Evolutionary conservation across 2,888 invertebrate genomes (phyloP).

Genomic region (Limenitis camilla): DNA sequence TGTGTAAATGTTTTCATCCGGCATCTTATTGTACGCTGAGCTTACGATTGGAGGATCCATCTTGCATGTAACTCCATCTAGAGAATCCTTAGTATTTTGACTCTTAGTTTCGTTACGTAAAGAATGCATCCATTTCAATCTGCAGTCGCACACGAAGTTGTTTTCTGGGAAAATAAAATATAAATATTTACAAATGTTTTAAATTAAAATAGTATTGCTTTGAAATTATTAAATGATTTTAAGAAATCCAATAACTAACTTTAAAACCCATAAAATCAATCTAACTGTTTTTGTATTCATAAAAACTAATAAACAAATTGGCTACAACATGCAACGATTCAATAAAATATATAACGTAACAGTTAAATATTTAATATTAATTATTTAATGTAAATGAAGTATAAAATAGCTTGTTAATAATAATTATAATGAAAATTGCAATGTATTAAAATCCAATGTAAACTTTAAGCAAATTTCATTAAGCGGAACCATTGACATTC

Average conservation of each 20-base stretch:
- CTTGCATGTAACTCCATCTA: constrained; percentile 82
- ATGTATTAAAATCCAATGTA: background rate
- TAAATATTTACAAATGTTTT: background rate
- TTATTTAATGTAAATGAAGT: too few species aligned
- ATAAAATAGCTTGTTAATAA: too few species aligned
- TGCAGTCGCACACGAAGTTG: constrained; percentile 88
- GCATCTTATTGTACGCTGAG: constrained; percentile 65
- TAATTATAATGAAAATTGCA: background rate
- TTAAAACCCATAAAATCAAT: too few species aligned
- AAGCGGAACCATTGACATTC: constrained; percentile 2
- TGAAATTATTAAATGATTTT: too few species aligned
- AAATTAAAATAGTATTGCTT: too few species aligned
- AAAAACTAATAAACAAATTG: too few species aligned
- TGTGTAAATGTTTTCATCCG: constrained; percentile 48
- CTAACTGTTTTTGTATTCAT: too few species aligned
- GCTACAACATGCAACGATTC: too few species aligned
- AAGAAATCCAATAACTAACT: too few species aligned
- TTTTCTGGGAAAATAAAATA: constrained; percentile 77
- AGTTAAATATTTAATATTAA: too few species aligned
- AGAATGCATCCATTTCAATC: constrained; percentile 85
- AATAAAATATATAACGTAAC: too few species aligned
- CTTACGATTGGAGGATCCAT: constrained; percentile 72
- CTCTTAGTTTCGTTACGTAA: constrained; percentile 84
- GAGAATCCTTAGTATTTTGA: constrained; percentile 77
- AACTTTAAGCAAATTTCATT: constrained; percentile 7